A percentile compares a stretch with the other conserved stretches of the same genome.
Conservation (phyloP, 2,797 vertebrate genomes). For the Naso thynnoides region DNA sequence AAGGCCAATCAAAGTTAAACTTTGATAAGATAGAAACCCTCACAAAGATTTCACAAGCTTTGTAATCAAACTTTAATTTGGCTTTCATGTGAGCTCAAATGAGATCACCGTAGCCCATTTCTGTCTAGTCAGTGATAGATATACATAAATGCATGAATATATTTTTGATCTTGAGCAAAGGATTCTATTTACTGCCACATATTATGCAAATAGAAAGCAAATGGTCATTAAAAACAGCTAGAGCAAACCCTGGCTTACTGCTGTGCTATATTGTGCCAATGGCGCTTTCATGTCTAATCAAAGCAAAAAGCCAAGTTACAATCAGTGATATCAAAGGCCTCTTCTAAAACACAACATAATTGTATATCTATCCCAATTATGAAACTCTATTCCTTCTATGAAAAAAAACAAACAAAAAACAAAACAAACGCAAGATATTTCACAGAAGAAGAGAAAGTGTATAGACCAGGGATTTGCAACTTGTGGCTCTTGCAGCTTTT, state of each 20-base stretch:
- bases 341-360: constrained; percentile 67
- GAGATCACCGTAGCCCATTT: constrained; percentile 45
- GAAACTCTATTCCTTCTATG: constrained; percentile 34
- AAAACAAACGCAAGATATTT: constrained; percentile 54
- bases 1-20: constrained; percentile 21
- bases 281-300: constrained; percentile 72
- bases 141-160: constrained; percentile 63
- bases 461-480: too few relatives aligned
- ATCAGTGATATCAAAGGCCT: constrained; percentile 70
- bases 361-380: constrained; percentile 69
- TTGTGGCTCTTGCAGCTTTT: too few relatives aligned
- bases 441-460: constrained; percentile 52
- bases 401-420: constrained; percentile 60
- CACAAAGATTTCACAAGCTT: constrained; percentile 31
- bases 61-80: constrained; percentile 63
- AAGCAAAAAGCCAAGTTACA: constrained; percentile 67
- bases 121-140: constrained; percentile 55
- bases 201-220: constrained; percentile 67
- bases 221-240: constrained; percentile 69
- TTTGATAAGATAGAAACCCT: constrained; percentile 27
- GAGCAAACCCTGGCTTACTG: constrained; percentile 13
- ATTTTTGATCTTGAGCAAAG: constrained; percentile 66
- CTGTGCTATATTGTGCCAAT: constrained; percentile 56
- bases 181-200: constrained; percentile 64
- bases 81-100: constrained; percentile 52